Base-by-base conservation (phyloP, 2,888 invertebrate species). In the Lithophane socia region DNA sequence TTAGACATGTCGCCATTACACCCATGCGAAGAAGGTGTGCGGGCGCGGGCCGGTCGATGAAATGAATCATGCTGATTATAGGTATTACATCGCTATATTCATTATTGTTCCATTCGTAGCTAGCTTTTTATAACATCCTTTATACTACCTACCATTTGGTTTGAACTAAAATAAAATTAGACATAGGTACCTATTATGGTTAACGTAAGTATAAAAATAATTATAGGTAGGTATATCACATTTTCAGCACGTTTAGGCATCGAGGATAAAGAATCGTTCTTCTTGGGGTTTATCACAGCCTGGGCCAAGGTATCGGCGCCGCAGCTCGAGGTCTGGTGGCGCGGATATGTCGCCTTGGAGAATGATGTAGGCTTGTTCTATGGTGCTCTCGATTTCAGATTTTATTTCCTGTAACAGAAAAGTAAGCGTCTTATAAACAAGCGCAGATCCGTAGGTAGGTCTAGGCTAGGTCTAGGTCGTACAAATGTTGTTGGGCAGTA, bases 301-400 rank as follows among this genome's bases (percentile, higher is more conserved):
- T 56, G 95, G 94, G 79, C 96, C 96, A 79, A 96, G 95, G 91
- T 96, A 96, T 71, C 91, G 94, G 79, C 91, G 92, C 85, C 97
- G 89, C 68, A 96, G 89, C 86, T 95, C 95, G 63, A 97, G 93
- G 89, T 96, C 97, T 75, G 95, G 94, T 12, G 97, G 97, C 72
- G 97, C 96, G 21, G 97, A 95, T 82, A 97, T 92, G 87, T 97
- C 97, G 77, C 96, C 96, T 87, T 96, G 95, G 84, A 97, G 94
- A 87, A 97, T 97, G 82, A 91, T 92, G 86, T 94, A 94, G 79
- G 97, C 97, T 92, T 97, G 96, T 75, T 95, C 95, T 91, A 97
- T 96, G 75, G 96, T 93, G 84, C 90, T 92, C 90, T 97, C 95
- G 85, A 97, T 97, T 90, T 96, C 96, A 49, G 93, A 89, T 88